Evolutionary conservation across 1,140 invertebrate species (phyloP).

Genomic region (Antheraea pernyi): DNA sequence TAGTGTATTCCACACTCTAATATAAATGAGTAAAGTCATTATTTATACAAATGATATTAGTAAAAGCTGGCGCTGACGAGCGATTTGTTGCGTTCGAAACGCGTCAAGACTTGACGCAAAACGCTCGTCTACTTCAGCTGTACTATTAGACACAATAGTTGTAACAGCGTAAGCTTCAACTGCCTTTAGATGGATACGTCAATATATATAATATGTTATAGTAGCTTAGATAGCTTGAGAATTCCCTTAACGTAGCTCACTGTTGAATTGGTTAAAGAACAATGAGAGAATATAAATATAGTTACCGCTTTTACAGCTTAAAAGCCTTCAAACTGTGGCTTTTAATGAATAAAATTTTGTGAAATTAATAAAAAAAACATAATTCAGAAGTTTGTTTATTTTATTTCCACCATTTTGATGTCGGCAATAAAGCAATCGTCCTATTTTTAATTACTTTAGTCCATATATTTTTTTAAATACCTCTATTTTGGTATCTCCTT

Average conservation of each 20-base stretch:
- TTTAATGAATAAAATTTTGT: constrained; percentile 76
- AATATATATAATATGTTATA: constrained; percentile 54
- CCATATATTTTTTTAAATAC: no score
- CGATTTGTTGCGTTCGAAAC: constrained; percentile 11
- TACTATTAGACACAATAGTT: constrained; percentile 38
- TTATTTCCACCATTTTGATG: constrained; percentile 21
- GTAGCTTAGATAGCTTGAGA: constrained; percentile 66
- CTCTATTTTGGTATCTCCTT: no score
- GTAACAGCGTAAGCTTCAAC: constrained; percentile 56
- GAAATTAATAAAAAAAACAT: constrained; percentile 74
- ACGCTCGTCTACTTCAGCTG: constrained; percentile 28
- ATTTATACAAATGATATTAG: constrained; percentile 62
- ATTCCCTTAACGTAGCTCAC: constrained; percentile 63
- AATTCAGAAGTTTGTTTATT: constrained; percentile 45
- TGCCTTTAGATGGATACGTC: constrained; percentile 61
- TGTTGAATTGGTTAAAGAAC: constrained; percentile 37
- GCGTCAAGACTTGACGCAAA: neutral
- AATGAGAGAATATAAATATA: constrained; percentile 43
- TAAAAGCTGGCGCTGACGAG: constrained; percentile 20
- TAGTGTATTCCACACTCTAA: constrained; percentile 69
- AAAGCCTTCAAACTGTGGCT: constrained; percentile 77
- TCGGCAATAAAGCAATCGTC: no score
- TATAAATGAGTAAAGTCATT: constrained; percentile 54
- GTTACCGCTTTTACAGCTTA: constrained; percentile 75
- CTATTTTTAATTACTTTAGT: no score